These are phyloP conservation scores for Coptodon rendalli DNA, from an alignment of 2,113 vertebrate species.

Conservation along the genomic window DNA sequence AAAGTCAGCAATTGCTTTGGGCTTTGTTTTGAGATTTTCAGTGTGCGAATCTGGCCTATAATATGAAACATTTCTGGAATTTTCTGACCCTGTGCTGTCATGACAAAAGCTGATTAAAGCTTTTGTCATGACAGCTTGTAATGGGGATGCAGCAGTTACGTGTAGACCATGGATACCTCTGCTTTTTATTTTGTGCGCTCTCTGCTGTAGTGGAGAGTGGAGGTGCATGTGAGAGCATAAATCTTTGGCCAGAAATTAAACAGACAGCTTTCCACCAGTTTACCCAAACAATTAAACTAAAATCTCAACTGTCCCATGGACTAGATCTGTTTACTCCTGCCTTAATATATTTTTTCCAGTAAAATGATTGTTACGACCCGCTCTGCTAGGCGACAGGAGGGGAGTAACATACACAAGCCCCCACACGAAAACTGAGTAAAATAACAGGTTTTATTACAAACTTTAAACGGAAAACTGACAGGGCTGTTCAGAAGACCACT, in stretches of 20 bases:
- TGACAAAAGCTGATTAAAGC: not conserved
- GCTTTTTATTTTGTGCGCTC: not conserved
- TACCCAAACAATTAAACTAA: not conserved
- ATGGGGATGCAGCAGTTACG: not conserved
- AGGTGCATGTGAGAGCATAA: not conserved
- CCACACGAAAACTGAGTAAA: not conserved
- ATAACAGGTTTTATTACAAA: not conserved
- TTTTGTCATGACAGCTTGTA: not conserved
- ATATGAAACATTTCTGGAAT: not conserved
- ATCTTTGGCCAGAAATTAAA: not conserved
- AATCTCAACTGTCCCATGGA: not conserved
- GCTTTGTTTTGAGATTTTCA: not conserved
- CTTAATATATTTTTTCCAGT: not conserved
- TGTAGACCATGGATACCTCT: not conserved
- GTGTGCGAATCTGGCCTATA: accelerated
- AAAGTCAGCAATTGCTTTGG: not conserved
- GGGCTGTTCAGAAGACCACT: not conserved
- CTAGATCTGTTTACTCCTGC: not conserved
- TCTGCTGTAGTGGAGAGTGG: not conserved
- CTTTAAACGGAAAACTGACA: not conserved
- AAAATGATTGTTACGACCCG: not conserved
- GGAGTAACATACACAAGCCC: too few relatives aligned
- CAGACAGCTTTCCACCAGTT: not conserved
- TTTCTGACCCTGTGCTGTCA: not conserved
- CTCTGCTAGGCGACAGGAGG: not conserved